Evolutionary conservation across 2,113 vertebrate species (phyloP), one percentile per base, ranked within the genome.

Genomic region (Meriones unguiculatus): DNA sequence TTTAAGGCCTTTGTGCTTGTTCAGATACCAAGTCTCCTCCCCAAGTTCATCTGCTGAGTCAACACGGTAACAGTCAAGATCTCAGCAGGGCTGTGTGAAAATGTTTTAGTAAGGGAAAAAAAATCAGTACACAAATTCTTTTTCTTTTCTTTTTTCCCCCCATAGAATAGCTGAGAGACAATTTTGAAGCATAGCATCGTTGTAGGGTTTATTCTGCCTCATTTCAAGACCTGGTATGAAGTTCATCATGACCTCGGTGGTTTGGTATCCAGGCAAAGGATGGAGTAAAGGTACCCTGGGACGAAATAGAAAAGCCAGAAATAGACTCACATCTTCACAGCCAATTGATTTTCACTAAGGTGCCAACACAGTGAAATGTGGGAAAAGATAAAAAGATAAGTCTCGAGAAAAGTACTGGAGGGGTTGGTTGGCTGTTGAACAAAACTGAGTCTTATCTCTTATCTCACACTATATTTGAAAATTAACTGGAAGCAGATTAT

Each of bases 171-270:
- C 30, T 24, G 88, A 76, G 88, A 76, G 87, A 86, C 25, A 32
- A 69, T 50, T 73, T 3, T 59, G 32, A 89, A 72, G 67, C 64
- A 46, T 54, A 93, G 38, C 24, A 85, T 75, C 50, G 10, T 17
- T 77, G 22, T 32, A 65, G 14, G 41, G 5, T 7, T 73, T 73
- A 85, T 9, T 32, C 13, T 52, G 1, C 5, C 67, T 76, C 22
- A 30, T 69, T 85, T 95, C 35, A 82, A 94, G 81, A 86, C 67
- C 70, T 85, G 24, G 32, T 54, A 28, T 38, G 73, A 64, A 89
- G 57, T 62, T 84, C 52, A 67, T 5, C 8, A 3, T 25, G 28
- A 80, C 24, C 38, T 46, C 35, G 35, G 73, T n/a, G 67, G 28
- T 54, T 59, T 35, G n/a, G 32, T 75, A n/a, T 32, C 85, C 54